phyloP scores from a whole-genome alignment of 1,140 invertebrate species.

The Adelges cooleyi region DNA sequence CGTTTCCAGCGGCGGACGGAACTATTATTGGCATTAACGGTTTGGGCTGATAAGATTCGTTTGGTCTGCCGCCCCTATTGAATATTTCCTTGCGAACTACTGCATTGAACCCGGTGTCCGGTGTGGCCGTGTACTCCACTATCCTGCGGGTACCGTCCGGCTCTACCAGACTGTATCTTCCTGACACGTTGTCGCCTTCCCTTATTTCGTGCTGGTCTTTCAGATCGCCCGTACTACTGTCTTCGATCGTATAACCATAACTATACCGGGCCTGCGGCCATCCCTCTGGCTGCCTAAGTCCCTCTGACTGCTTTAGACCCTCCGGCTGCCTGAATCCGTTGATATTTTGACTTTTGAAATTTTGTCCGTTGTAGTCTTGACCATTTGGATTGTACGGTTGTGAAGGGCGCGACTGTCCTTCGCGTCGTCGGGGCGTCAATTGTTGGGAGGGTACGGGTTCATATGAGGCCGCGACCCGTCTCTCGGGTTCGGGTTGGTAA shows the following conservation, averaged over 20 bases:
- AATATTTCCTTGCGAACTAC: constrained; percentile 29
- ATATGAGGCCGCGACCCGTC: not conserved
- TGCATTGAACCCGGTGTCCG: constrained; percentile 37
- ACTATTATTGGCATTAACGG: not conserved
- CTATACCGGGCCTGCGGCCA: constrained; percentile 35
- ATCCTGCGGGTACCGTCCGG: constrained; percentile 48
- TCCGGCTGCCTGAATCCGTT: not conserved
- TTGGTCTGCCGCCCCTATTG: not conserved
- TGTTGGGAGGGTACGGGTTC: not conserved
- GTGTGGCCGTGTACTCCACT: constrained; percentile 45
- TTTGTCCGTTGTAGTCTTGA: not conserved
- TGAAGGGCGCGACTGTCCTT: too few relatives aligned
- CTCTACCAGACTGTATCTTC: constrained; percentile 37
- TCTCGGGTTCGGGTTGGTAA: not conserved
- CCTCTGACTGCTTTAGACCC: too few relatives aligned
- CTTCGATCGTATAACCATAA: constrained; percentile 34
- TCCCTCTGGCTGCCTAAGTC: not conserved
- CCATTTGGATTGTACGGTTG: too few relatives aligned
- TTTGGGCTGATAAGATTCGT: not conserved
- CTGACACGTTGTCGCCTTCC: constrained; percentile 34
- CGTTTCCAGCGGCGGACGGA: not conserved
- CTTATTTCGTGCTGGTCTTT: constrained; percentile 33
- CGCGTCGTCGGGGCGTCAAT: too few relatives aligned
- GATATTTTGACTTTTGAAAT: too few relatives aligned
- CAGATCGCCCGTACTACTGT: constrained; percentile 33